Base-by-base conservation (phyloP, 1,140 invertebrate species). In the Nasonia giraulti region DNA sequence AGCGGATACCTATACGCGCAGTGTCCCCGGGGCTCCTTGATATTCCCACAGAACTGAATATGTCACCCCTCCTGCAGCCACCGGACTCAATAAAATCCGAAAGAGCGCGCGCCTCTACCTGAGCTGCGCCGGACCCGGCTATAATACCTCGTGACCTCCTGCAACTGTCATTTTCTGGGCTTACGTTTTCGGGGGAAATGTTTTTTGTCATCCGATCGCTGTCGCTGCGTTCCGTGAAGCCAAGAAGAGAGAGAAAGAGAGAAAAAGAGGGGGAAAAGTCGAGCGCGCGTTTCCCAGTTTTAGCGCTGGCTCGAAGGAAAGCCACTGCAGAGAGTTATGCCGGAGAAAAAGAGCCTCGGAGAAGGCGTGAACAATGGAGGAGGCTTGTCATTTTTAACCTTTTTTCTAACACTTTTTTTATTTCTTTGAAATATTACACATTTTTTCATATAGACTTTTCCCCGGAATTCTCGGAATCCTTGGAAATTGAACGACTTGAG, bases 31-130 rank as follows among this genome's bases (percentile, higher is more conserved):
- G 12, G 68, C 55, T 80, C 50, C 40, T 71, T 80, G 84, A 85
- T 82, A 85, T 85, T 85, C 84, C 84, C 84, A 85, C 79, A 81
- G 74, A 80, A 69, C 40, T n/a, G n/a, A 81, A 75, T 50, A 74
- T 81, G 84, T 85, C 62, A 62, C 79, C 55, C 66, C 78, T 73
- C 84, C 31, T 40, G 55, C 27, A 40, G 71, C 71, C 62, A 44
- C 66, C 73, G 79, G 44, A 82, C 84, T 82, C 80, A 75, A 85
- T 85, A 81, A 85, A 85, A 82, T 78, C 80, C 74, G 17, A 73
- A 66, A 40, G 75, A 40, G 55, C 40, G 81, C 33, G 69, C 75
- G 6, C n/a, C 40, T 80, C 31, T 83, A 76, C 74, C 50, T 83
- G 50, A n/a, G 20, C 73, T 10, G 20, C 23, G 17, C 17, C 27